Evolutionary conservation across 2,113 vertebrate genomes (phyloP).

Genomic region (Elephantulus edwardii): DNA sequence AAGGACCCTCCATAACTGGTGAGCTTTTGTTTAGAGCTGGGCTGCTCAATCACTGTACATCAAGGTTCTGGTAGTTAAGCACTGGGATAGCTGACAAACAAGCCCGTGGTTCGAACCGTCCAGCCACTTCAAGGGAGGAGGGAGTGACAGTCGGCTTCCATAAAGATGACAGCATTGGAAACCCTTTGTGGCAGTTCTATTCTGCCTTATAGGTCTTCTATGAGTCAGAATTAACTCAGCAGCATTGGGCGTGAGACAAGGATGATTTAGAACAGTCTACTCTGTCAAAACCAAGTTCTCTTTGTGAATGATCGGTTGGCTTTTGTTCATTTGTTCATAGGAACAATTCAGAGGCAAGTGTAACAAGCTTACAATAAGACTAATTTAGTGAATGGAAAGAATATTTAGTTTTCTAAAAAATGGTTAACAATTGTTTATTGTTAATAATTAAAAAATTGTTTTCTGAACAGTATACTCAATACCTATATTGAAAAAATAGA

Average conservation of each 20-base stretch:
- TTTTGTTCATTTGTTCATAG: background rate
- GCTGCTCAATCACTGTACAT: background rate
- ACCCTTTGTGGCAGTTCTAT: background rate
- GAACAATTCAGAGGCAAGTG: background rate
- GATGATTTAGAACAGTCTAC: background rate
- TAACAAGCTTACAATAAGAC: background rate
- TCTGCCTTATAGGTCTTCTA: background rate
- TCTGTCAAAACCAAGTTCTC: background rate
- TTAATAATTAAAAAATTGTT: background rate
- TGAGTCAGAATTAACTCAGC: background rate
- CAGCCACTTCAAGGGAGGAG: background rate
- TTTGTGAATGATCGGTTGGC: background rate
- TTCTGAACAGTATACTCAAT: background rate
- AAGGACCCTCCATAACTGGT: too few species aligned
- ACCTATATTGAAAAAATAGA: too few species aligned
- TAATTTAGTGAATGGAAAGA: slow-evolving; percentile 1
- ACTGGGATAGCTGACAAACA: background rate
- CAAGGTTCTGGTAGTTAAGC: background rate
- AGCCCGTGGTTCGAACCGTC: background rate
- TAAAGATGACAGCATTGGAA: background rate
- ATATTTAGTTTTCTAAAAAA: background rate
- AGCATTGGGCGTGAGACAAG: background rate
- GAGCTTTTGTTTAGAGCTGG: background rate
- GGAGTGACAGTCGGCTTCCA: background rate
- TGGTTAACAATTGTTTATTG: too few species aligned